Base-by-base conservation (phyloP, 2,888 invertebrate species). In the Dynastes grantii region DNA sequence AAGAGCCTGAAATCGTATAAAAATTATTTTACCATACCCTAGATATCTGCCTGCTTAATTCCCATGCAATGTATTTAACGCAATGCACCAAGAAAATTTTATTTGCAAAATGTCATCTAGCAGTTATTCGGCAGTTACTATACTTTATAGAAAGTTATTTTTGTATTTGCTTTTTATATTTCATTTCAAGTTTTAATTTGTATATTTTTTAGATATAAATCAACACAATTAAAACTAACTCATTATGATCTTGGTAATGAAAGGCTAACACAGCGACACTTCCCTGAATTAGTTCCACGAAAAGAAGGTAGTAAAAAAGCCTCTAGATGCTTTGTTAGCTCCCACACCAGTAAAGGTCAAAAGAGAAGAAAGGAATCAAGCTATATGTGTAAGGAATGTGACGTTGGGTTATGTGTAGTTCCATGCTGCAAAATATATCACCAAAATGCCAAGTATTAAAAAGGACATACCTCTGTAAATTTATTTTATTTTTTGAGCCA, bases 361-460 rank as follows among this genome's bases (percentile, higher is more conserved):
- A 79, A 58, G 70, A 67, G 55, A 53, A 67, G 70, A 29, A 76
- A 58, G 49, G 79, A 76, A 32, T 58, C 68, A 1, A 76, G 61
- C 32, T 79, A 68, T 58, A 45, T 55, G 55, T 79, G 79, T 49
- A 13, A 13, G 13, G 63, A 76, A 16, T 79, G 79, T 65, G 40
- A 79, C 8, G 76, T 76, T 2, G 55, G 55, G 16, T 49, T 76
- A n/a, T 78, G 78, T 53, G 76, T 78, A 27, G 53, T 68, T 2
- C 76, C 78, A 8, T 78, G 78, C 68, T 76, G 67, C 27, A 53
- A 78, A 68, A 22, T 8, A 1, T 78, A 51, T 27, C 78, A 76
- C 37, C 65, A 9, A 22, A 61, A 22, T 9, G 8, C n/a, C 2
- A 22, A n/a, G 9, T 61, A 8, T 22, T 61, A 61, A 61, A 22